Evolutionary conservation across 2,888 invertebrate species (phyloP), one percentile per base, ranked within the genome.

Genomic region (Amiota communis): DNA sequence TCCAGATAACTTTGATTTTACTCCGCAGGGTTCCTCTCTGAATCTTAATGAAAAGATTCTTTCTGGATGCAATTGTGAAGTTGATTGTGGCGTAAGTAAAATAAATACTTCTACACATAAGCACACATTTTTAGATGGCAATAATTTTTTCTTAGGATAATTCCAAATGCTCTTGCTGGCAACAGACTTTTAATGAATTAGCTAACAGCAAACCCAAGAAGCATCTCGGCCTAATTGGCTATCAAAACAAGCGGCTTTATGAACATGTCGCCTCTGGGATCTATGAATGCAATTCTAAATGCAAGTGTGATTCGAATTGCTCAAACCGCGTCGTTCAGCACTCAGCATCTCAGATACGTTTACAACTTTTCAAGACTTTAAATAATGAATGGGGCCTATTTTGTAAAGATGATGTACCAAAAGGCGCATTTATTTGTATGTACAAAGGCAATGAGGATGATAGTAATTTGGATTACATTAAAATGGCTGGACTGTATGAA

Each of bases 331-430:
- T 99, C 0, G 99, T 96, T 0, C 99, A 99, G 86, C 95, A 97
- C 88, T 97, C 97, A n/a, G n/a, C n/a, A 0, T 90, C 99, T 68
- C 94, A 95, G 76, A 91, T 95, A 70, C 96, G 96, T 84, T 89
- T 97, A 70, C 98, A 99, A 92, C 95, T 99, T 0, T 99, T 98
- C 88, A 98, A 97, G 89, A 99, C 99, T 0, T 93, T 94, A 1
- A 95, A 95, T 80, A 93, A 97, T 74, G 99, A 99, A 0, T 99
- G 99, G 99, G 99, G 99, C 1, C 93, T 99, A 71, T 93, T 99
- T 0, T 96, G 97, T 65, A 90, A 99, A 1, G 97, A 98, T 88
- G 99, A 99, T 86, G 95, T 99, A 70, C 98, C 99, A 0, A 93
- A 94, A 73, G 99, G 99, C 0, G 93, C 96, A 0, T 99, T 99